Conservation (phyloP, 2,113 vertebrate genomes). For the Chionomys nivalis region DNA sequence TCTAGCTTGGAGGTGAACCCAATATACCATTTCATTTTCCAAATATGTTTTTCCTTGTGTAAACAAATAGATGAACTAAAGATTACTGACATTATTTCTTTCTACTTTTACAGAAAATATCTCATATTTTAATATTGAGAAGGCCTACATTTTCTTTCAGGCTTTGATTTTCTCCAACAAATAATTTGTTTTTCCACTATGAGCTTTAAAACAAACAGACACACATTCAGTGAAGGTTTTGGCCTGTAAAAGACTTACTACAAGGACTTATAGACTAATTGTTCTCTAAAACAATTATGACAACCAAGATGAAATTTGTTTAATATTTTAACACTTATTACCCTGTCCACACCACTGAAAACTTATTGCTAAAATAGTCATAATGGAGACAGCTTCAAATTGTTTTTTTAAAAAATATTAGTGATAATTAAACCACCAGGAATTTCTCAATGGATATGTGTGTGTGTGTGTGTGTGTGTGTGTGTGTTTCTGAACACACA, state of each 20-base stretch:
- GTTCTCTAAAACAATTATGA: conserved; percentile 28
- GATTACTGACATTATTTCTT: conserved; percentile 49
- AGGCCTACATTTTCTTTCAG: neutral
- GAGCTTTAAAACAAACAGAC: neutral
- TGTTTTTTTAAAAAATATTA: conserved; percentile 58
- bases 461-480: conserved; percentile 48
- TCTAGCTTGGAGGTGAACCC: conserved; percentile 45
- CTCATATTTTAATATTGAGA: conserved; percentile 53
- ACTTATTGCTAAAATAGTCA: conserved; percentile 68
- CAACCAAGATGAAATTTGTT: conserved; percentile 42
- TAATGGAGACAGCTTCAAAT: conserved; percentile 54
- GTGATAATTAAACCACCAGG: conserved; percentile 75
- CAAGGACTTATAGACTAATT: neutral
- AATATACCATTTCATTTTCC: conserved; percentile 50
- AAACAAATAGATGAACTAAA: conserved; percentile 62
- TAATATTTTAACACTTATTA: conserved; percentile 67
- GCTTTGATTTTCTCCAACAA: conserved; percentile 39
- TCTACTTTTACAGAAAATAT: neutral
- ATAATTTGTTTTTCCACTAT: conserved; percentile 7
- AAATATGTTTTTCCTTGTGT: conserved; percentile 49
- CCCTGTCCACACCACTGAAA: conserved; percentile 57
- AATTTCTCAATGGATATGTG: conserved; percentile 64
- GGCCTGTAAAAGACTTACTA: conserved; percentile 1
- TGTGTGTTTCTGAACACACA: neutral
- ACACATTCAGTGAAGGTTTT: neutral